A percentile compares a stretch with the other conserved stretches of the same genome.
Evolutionary conservation across 2,888 invertebrate species (phyloP).

Genomic region (Drosophila pseudotakahashii): DNA sequence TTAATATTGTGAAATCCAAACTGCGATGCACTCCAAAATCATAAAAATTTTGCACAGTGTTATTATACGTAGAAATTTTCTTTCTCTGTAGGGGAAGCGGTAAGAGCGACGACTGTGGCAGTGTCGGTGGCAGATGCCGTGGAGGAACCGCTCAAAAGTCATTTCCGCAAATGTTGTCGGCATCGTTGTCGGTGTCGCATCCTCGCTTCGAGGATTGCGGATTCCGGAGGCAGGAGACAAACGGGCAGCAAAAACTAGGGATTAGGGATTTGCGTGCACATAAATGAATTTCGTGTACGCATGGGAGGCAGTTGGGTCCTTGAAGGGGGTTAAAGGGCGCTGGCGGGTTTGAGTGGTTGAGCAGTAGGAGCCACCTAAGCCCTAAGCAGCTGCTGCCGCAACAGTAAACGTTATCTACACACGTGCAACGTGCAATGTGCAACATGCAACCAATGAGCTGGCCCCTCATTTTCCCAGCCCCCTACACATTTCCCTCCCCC

Average conservation of each 20-base stretch:
- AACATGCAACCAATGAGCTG: slow-evolving; percentile 62
- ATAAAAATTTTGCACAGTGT: too few relatives aligned
- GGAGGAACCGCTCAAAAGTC: slow-evolving; percentile 76
- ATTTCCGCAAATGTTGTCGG: slow-evolving; percentile 79
- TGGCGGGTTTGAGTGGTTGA: background rate
- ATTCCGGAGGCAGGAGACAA: slow-evolving; percentile 47
- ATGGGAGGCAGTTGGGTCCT: slow-evolving; percentile 13
- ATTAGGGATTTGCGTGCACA: slow-evolving; percentile 80
- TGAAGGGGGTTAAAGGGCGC: background rate
- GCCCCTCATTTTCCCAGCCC: background rate
- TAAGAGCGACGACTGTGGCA: slow-evolving; percentile 14
- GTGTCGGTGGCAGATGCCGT: slow-evolving; percentile 58
- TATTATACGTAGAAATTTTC: background rate
- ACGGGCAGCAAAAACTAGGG: slow-evolving; percentile 76
- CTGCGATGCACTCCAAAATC: too few relatives aligned
- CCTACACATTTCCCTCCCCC: background rate
- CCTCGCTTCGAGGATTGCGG: slow-evolving; percentile 37
- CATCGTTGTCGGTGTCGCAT: slow-evolving; percentile 49
- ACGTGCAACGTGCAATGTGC: slow-evolving; percentile 70
- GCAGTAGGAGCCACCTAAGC: slow-evolving; percentile 32
- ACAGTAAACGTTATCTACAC: slow-evolving; percentile 68
- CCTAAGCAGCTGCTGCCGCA: slow-evolving; percentile 50
- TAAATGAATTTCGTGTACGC: slow-evolving; percentile 79
- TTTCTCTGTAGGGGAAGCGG: background rate
- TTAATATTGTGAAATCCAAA: too few relatives aligned